Evolutionary conservation across 2,797 vertebrate genomes (phyloP), one percentile per base, ranked within the genome.

Genomic region (Muscicapa striata): DNA sequence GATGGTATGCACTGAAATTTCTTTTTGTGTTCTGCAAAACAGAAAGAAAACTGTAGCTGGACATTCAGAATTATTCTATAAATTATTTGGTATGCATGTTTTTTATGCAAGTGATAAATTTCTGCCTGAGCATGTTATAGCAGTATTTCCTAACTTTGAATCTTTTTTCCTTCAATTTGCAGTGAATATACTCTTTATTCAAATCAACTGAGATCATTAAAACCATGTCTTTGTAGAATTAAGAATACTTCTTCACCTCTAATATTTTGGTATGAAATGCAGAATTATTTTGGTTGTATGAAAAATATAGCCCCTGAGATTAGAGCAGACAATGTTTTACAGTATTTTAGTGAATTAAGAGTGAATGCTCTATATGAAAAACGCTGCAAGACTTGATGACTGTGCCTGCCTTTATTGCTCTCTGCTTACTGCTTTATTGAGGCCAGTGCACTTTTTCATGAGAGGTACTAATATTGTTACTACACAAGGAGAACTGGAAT

Each of bases 1-100:
- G 99, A 99, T 36, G 99, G 99, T 99, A 98, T 96, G 97, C 84
- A 76, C 59, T 52, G 10, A 18, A 24, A 61, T 77, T 84, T 70
- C 30, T 27, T 61, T 19, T 82, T 76, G 22, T 49, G 23, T 22
- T 68, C 12, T 57, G 29, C 70, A 38, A 72, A 91, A 38, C 23
- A 13, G 69, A 57, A 75, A 59, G 11, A 84, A 72, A 45, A 11
- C 24, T 38, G 40, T 59, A 64, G 55, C 2, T 69, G 70, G 52
- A 32, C 51, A 49, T 69, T 73, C 5, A 51, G 13, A 74, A 68
- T 41, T 38, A 32, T 16, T 78, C 38, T 64, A 2, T 48, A 38
- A 85, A 78, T 72, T 59, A 38, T 43, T 87, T 40, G 6, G 19
- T 23, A 64, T 49, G 18, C 7, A 1, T 27, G 2, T 6, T 76